Base-by-base conservation (phyloP, 2,888 invertebrate genomes). In the Bursaphelenchus okinawaensis region DNA sequence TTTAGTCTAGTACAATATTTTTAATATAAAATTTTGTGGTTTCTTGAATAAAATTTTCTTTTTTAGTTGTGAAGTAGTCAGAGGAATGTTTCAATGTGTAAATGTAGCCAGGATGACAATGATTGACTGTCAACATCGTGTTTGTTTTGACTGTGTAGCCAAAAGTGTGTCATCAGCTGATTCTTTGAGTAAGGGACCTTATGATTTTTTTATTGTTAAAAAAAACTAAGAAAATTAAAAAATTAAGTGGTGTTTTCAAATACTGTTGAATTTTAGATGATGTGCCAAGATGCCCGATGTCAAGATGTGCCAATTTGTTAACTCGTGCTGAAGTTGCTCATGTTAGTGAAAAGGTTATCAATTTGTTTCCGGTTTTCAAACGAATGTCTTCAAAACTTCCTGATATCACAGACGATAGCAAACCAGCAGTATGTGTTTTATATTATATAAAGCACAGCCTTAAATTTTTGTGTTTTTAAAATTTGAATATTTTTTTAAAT, bases 51-150 rank as follows among this genome's bases (percentile, higher is more conserved):
- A 29, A 29, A 40, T 40, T 16, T 40, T 40, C 12, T 4, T 40
- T 40, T 40, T 40, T 4, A 40, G 65, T 7, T 68, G 68, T 50
- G 68, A 68, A 23, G 66, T 50, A 1, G 12, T 50, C 16, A 54
- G 57, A 12, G 68, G 67, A 9, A 40, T 22, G 27, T 66, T 67
- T 51, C 65, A 65, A 22, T 75, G 75, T 62, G 68, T 67, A 59
- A 75, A 75, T 60, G 71, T 71, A 52, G 75, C 75, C 9, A 50
- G 72, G 23, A 71, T 75, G 66, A 71, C 66, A n/a, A 66, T 72
- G 23, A 59, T 58, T 3, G 70, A 71, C 61, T 75, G 75, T 58
- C 71, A 73, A 50, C 75, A 75, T 62, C 63, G 67, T n/a, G 62
- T 72, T 23, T 75, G 75, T 56, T 70, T 68, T 55, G 75, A 75